Base-by-base conservation (phyloP, 1,140 invertebrate species). In the Hycleus cichorii region DNA sequence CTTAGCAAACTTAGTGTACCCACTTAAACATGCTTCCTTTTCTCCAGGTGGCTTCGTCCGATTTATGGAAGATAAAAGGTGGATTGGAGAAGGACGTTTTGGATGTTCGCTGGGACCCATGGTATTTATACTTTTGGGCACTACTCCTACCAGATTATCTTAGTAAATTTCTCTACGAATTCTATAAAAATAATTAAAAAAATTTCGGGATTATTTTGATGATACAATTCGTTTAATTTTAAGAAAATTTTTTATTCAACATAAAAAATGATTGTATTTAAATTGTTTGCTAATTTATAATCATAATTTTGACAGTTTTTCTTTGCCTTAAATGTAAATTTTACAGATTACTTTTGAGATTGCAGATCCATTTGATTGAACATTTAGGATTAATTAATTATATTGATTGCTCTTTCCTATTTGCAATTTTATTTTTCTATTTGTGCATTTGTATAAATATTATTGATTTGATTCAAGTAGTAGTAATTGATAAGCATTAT, bases 61-160 rank as follows among this genome's bases (percentile, higher is more conserved):
- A 66, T 66, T 64, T 63, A 59, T 64, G 63, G 66, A 68, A 64
- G 67, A 66, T 65, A 57, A 58, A 18, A 62, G 63, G 59, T 57
- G 45, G 57, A 18, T 49, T 64, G 65, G 63, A 63, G 66, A 69
- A 72, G 74, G 76, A 75, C 75, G 73, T 72, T 77, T 75, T 73
- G 75, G 74, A 32, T 32, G 32, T 32, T 32, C 75, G 72, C 76
- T 73, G 74, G 72, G 77, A 77, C 77, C 75, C 78, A 81, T 80
- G 80, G 80, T 81, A 81, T 80, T 79, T 81, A 81, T 81, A 78
- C 77, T 78, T 32, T 32, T 78, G 78, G 74, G 73, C 72, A 78
- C 76, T 76, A 78, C 78, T 78, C 78, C 78, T 79, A 68, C 69
- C 70, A 70, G 64, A 64, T 59, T 42, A 42, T 42, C 4, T 4